Evolutionary conservation across 2,888 invertebrate genomes (phyloP).

Genomic region (Rhabditophanes sp.): DNA sequence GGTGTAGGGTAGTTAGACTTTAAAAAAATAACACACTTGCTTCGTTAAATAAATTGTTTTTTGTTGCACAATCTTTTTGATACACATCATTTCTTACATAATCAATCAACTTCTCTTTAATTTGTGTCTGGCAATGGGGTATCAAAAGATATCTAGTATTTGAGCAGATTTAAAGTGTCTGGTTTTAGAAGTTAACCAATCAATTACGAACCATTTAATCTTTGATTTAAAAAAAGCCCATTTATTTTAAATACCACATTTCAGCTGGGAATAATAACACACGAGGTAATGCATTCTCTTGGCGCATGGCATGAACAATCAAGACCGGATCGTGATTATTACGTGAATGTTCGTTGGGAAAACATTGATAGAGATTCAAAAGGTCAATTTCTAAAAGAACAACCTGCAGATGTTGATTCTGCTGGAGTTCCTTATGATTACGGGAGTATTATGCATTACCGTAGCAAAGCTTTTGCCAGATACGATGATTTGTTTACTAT

Average conservation of each 20-base stretch:
- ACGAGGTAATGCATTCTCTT: constrained; percentile 44
- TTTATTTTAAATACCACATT: constrained; percentile 8
- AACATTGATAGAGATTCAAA: constrained; percentile 42
- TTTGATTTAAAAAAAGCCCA: too few relatives aligned
- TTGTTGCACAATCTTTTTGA: too few relatives aligned
- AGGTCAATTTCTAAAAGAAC: constrained; percentile 44
- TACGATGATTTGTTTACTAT: constrained; percentile 43
- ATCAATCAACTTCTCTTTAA: too few relatives aligned
- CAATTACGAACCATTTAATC: too few relatives aligned
- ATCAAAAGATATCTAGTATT: too few relatives aligned
- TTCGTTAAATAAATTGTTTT: too few relatives aligned
- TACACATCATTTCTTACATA: too few relatives aligned
- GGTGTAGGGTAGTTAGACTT: too few relatives aligned
- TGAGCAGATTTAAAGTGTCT: too few relatives aligned
- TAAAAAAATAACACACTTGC: too few relatives aligned
- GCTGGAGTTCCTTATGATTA: constrained; percentile 43
- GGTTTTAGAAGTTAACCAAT: too few relatives aligned
- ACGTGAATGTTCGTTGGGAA: constrained; percentile 40
- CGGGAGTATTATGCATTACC: constrained; percentile 44
- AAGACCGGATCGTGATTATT: constrained; percentile 40
- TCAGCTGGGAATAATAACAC: constrained; percentile 44
- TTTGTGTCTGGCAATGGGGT: too few relatives aligned
- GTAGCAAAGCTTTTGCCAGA: constrained; percentile 42
- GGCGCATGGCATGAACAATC: constrained; percentile 45
- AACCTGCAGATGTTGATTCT: constrained; percentile 42